Percentiles rank a stretch among this genome's conserved stretches.
Evolutionary conservation across 1,140 invertebrate species (phyloP).

Genomic region (Heliconius congener): DNA sequence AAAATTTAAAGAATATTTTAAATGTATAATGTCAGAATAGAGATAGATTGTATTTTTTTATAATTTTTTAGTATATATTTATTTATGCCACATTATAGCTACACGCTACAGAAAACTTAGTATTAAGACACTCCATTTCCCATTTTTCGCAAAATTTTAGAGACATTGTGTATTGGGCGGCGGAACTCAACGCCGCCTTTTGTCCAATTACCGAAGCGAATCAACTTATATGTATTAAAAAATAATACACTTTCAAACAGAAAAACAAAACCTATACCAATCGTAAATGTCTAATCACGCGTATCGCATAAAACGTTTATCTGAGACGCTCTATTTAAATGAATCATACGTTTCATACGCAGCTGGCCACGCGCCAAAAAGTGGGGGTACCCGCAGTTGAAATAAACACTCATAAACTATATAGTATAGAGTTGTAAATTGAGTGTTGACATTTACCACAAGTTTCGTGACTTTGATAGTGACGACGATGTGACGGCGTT

Average conservation of each 20-base stretch:
- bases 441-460: constrained; percentile 7
- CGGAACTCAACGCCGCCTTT: no score
- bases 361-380: background rate
- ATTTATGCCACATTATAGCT: no score
- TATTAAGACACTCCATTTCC: no score
- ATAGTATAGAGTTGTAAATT: constrained; percentile 8
- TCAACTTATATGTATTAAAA: background rate
- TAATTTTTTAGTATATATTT: no score
- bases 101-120: no score
- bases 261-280: background rate
- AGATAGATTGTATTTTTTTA: no score
- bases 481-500: no score
- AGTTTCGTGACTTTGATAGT: background rate
- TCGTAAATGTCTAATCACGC: background rate
- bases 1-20: no score
- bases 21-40: no score
- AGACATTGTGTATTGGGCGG: no score
- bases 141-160: no score
- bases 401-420: constrained; percentile 12
- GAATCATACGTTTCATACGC: constrained; percentile 24
- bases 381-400: background rate
- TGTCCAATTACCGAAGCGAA: no score
- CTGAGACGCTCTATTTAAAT: constrained; percentile 12
- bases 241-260: background rate
- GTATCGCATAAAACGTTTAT: constrained; percentile 17